Conservation (phyloP, 2,113 vertebrate species). For the Hymenochirus boettgeri region DNA sequence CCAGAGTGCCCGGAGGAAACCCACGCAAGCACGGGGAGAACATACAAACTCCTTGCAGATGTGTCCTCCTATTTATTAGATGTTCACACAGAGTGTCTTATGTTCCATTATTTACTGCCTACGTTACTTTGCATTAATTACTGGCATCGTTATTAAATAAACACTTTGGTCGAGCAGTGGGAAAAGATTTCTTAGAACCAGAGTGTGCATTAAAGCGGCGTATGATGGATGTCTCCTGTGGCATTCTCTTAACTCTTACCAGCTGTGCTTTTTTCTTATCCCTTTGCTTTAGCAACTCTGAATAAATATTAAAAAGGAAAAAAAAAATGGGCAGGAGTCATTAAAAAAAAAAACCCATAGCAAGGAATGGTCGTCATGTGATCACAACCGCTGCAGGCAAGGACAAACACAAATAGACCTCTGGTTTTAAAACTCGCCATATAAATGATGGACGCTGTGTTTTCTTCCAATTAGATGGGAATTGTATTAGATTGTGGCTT, state of each 20-base stretch:
- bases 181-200: conserved; percentile 54
- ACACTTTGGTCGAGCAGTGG: conserved; percentile 33
- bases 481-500: background rate
- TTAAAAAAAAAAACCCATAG: conserved; percentile 65
- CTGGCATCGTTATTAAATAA: conserved; percentile 57
- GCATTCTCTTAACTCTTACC: conserved; percentile 60
- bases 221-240: conserved; percentile 60
- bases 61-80: no score
- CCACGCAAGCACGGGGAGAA: no score
- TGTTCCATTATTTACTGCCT: no score
- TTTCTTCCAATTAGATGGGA: background rate
- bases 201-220: conserved; percentile 53
- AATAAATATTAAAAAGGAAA: conserved; percentile 70
- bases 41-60: no score
- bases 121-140: conserved; percentile 51
- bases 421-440: background rate
- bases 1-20: no score
- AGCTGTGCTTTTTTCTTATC: conserved; percentile 61
- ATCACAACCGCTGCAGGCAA: conserved; percentile 43
- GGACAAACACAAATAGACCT: conserved; percentile 6
- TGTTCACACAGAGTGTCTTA: conserved; percentile 29
- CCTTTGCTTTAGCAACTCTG: conserved; percentile 52
- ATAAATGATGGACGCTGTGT: background rate
- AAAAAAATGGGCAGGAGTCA: conserved; percentile 58
- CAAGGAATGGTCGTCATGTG: conserved; percentile 55